phyloP scores from a whole-genome alignment of 2,113 vertebrate species.

The Notarius lentiginosus region DNA sequence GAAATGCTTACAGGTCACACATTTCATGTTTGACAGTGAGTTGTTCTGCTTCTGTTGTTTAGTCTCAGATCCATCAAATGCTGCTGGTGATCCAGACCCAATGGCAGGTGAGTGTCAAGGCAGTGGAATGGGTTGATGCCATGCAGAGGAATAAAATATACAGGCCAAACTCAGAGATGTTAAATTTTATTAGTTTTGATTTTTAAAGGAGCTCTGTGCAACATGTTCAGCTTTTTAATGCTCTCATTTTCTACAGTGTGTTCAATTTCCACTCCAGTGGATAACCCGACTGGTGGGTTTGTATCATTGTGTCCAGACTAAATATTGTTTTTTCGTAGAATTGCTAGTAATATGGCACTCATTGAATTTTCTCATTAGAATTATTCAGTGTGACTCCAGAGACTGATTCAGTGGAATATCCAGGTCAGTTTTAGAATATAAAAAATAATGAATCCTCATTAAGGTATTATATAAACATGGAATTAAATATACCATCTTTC shows the following conservation, averaged over 20 bases:
- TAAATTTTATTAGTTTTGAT: neutral
- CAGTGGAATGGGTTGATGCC: neutral
- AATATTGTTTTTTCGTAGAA: neutral
- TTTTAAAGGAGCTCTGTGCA: neutral
- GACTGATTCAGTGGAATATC: neutral
- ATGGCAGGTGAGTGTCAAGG: constrained; percentile 22
- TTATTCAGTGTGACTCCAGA: constrained; percentile 9
- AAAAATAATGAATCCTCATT: neutral
- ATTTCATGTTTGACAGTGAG: neutral
- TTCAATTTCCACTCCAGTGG: constrained; percentile 32
- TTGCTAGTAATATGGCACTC: neutral
- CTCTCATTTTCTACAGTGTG: constrained; percentile 43
- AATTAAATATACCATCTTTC: neutral
- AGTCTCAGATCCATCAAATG: constrained; percentile 43
- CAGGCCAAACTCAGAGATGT: neutral
- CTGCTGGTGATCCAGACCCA: constrained; percentile 32
- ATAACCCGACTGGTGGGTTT: constrained; percentile 57
- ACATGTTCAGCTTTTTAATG: neutral
- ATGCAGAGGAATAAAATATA: neutral
- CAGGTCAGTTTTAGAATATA: constrained; percentile 31
- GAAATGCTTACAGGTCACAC: neutral
- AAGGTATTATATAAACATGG: neutral
- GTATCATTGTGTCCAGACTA: neutral
- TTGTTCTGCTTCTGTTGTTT: constrained; percentile 5
- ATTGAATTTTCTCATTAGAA: constrained; percentile 3